Evolutionary conservation across 1,140 invertebrate genomes (phyloP), one percentile per base, ranked within the genome.

Genomic region (Pinna nobilis): DNA sequence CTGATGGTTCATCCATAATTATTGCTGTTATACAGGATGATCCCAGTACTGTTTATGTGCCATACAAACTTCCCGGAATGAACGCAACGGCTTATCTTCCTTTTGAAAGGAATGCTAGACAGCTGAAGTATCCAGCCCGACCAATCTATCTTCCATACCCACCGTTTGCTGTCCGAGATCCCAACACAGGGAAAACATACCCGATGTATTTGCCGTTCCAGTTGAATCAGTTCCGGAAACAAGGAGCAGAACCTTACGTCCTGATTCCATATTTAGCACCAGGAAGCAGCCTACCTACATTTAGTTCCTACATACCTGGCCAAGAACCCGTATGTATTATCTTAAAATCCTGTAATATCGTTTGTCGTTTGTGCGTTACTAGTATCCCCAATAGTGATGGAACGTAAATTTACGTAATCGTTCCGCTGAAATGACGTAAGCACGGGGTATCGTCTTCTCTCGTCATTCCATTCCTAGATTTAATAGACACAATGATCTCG

Each of bases 131-230:
- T 18, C 55, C 55, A n/a, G 55, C 33, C 18, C 33, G 30, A 18
- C 55, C 55, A 18, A 59, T 59, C 5, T 59, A 59, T 59, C 37
- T 59, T 7, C 55, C 55, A 15, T 59, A 59, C 55, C 55, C 55
- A 20, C 55, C 33, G 55, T 59, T 59, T 35, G 55, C 55, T 1
- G 55, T 59, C 30, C 55, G 55, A n/a, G 28, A 35, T 35, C 55
- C 55, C 1, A 33, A 30, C 15, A 59, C 55, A 7, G 55, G 55
- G 15, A 33, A 59, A 59, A 59, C 37, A 11, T 59, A 25, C 13
- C 55, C 55, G 30, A 33, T 59, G 4, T 59, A 59, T 35, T 35
- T 59, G 5, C 55, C 55, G 3, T 59, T 59, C 15, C 55, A 59
- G 23, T 33, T 33, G 20, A 33, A 32, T n/a, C 30, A 59, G 37